Conservation (phyloP, 2,113 vertebrate species). For the Cnemophilus loriae region DNA sequence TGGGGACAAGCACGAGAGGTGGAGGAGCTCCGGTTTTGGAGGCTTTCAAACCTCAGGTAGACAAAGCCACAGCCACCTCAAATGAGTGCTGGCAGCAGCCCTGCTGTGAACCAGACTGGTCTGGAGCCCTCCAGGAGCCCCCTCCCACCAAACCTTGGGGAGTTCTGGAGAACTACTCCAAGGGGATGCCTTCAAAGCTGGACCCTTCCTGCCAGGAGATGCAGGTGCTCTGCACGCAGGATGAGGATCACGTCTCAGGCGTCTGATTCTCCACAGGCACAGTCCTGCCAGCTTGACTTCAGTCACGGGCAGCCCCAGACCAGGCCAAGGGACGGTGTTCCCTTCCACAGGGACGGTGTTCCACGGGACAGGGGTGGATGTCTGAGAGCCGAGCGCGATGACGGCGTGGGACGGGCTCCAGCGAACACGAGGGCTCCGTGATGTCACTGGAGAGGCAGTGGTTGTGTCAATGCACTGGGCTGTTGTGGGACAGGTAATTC, state of each 20-base stretch:
- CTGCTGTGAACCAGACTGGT: neutral
- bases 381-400: rapidly evolving
- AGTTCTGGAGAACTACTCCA: neutral
- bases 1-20: neutral
- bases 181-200: neutral
- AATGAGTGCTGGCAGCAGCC: neutral
- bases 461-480: neutral
- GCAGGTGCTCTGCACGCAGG: neutral
- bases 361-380: rapidly evolving
- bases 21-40: neutral
- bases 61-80: neutral
- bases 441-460: neutral
- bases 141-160: neutral
- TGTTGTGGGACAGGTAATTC: constrained; percentile 37
- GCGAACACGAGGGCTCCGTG: rapidly evolving
- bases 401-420: rapidly evolving
- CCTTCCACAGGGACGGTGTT: neutral
- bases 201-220: neutral
- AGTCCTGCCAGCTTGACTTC: neutral
- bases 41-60: neutral
- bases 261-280: neutral
- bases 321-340: neutral
- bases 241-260: neutral
- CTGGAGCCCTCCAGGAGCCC: neutral
- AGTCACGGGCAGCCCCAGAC: rapidly evolving